Evolutionary conservation across 2,888 invertebrate species (phyloP), one percentile per base, ranked within the genome.

Genomic region (Spicauda simplicius): DNA sequence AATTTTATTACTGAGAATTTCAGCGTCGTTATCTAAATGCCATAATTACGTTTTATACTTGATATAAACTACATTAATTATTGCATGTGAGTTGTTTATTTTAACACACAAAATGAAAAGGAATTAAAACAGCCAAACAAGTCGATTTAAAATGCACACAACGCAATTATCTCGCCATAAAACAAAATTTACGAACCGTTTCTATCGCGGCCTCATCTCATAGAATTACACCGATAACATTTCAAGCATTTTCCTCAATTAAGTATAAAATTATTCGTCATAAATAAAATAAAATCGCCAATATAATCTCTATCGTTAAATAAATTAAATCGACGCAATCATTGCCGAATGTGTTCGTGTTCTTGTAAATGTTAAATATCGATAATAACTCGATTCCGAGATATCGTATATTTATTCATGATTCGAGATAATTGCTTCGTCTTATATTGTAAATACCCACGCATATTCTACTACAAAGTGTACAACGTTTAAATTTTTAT

Each of bases 361-460:
- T 67, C 59, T 64, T 70, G 72, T 73, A 72, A 74, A 76, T 75
- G 72, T 71, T 69, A 71, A 69, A 69, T 74, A 73, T 74, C 74
- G 72, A 76, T 75, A 71, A 73, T 67, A 68, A 70, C 72, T 75
- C 72, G 74, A 75, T 74, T 73, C 68, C 64, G 59, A 64, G 37
- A 60, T 64, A 73, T 78, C 77, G n/a, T 45, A 61, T 62, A 73
- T 78, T 78, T 81, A 82, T 81, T 81, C 77, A 80, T 78, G 73
- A 75, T 73, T 71, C 63, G 69, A 67, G 68, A 63, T 74, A 72
- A 45, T n/a, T n/a, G 45, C 45, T 45, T 2, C 25, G 37, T 37
- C 37, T 37, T 12, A 10, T 33, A 37, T 37, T 37, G 37, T 37
- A 37, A 33, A 7, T 37, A 12, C 37, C 37, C 12, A 37, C 37